Conservation (phyloP, 2,888 invertebrate genomes). For the Geophilus truncorum region DNA sequence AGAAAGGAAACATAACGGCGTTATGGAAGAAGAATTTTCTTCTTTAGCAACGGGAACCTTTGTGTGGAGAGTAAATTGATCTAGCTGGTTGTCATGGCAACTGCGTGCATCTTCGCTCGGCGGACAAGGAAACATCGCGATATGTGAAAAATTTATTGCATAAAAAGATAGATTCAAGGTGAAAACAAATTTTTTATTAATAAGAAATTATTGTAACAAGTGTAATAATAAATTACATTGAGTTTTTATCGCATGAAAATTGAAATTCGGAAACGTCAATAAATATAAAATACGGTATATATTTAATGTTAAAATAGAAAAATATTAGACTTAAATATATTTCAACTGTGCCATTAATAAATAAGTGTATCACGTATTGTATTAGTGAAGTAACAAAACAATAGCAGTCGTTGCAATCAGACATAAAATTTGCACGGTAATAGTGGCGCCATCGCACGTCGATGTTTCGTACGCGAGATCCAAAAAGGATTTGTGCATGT, state of each 20-base stretch:
- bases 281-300: too few species aligned
- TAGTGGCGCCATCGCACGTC: background rate
- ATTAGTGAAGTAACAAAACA: background rate
- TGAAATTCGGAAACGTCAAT: too few species aligned
- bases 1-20: background rate
- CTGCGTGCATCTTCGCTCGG: background rate
- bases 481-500: background rate
- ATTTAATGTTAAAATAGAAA: too few species aligned
- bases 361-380: too few species aligned
- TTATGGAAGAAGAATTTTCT: background rate
- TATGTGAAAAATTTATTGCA: background rate
- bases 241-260: too few species aligned
- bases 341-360: too few species aligned
- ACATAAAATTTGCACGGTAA: background rate
- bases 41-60: background rate
- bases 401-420: background rate
- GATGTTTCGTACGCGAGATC: background rate
- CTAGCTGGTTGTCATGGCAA: background rate
- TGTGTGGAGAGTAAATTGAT: background rate
- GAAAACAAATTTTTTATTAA: background rate
- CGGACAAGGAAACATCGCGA: background rate
- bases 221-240: too few species aligned
- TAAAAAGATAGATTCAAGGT: background rate
- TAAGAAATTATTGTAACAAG: background rate
- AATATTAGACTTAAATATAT: too few species aligned